These are phyloP conservation scores for Phortica variegata DNA, from an alignment of 1,140 invertebrate genomes.

Conservation along the genomic window DNA sequence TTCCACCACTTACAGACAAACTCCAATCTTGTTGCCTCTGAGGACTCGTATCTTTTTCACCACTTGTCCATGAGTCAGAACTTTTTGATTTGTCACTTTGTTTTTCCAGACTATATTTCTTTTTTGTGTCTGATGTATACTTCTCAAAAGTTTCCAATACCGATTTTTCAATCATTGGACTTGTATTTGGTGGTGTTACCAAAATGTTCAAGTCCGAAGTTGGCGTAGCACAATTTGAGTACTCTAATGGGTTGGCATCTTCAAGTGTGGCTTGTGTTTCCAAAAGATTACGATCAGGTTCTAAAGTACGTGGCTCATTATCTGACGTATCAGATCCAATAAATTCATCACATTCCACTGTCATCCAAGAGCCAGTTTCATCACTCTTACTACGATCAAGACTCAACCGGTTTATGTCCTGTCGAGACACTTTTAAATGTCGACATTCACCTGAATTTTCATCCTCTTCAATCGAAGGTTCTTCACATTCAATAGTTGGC, in stretches of 20 bases:
- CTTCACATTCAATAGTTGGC: slow-evolving; percentile 54
- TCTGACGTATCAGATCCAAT: slow-evolving; percentile 61
- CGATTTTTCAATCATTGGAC: slow-evolving; percentile 51
- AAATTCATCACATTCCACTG: slow-evolving; percentile 65
- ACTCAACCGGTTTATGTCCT: slow-evolving; percentile 46
- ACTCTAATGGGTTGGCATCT: slow-evolving; percentile 45
- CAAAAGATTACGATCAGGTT: slow-evolving; percentile 45
- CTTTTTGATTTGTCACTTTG: slow-evolving; percentile 67
- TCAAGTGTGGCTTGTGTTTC: slow-evolving; percentile 53
- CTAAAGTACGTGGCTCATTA: slow-evolving; percentile 47
- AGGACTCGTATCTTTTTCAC: slow-evolving; percentile 63
- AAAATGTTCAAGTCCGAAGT: slow-evolving; percentile 50
- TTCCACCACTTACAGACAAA: slow-evolving; percentile 60
- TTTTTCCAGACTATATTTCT: slow-evolving; percentile 61
- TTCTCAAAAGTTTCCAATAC: slow-evolving; percentile 47
- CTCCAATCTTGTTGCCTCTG: slow-evolving; percentile 51
- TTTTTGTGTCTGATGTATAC: slow-evolving; percentile 37
- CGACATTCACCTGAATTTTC: slow-evolving; percentile 39
- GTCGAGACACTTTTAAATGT: slow-evolving; percentile 41
- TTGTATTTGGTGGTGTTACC: slow-evolving; percentile 48
- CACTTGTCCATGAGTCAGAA: slow-evolving; percentile 66
- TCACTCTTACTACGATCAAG: slow-evolving; percentile 61
- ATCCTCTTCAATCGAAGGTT: slow-evolving; percentile 50
- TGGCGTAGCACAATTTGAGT: slow-evolving; percentile 50
- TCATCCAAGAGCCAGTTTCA: slow-evolving; percentile 64